Percentiles rank a stretch among this genome's conserved stretches.
phyloP scores from a whole-genome alignment of 1,140 invertebrate species.

The Drosophila guanche region DNA sequence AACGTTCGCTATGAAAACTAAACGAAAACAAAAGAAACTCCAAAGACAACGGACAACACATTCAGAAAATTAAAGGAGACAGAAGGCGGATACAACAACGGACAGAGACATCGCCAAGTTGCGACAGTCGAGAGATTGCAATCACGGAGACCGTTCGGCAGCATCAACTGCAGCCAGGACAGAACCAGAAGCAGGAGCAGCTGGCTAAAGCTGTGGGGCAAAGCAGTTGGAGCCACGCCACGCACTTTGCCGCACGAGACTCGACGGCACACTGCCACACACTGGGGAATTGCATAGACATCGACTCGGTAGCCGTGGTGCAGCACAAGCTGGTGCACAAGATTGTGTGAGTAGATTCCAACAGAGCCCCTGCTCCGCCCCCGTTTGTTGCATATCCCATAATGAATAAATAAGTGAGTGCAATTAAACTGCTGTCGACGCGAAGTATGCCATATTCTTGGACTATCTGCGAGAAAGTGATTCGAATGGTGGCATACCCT shows the following conservation, averaged over 20 bases:
- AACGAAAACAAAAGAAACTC: constrained; percentile 69
- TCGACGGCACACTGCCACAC: constrained; percentile 53
- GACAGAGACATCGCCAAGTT: constrained; percentile 52
- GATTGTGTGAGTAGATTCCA: constrained; percentile 69
- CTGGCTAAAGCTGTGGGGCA: constrained; percentile 21
- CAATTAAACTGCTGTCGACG: constrained; percentile 48
- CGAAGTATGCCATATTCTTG: constrained; percentile 8
- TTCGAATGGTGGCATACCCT: constrained; percentile 11
- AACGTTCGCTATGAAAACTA: constrained; percentile 78
- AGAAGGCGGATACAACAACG: constrained; percentile 51
- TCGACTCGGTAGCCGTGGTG: constrained; percentile 80
- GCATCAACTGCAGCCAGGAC: constrained; percentile 6
- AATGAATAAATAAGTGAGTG: constrained; percentile 64
- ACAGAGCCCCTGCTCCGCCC: neutral
- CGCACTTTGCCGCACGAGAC: constrained; percentile 47
- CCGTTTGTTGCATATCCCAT: constrained; percentile 40
- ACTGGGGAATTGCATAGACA: constrained; percentile 83
- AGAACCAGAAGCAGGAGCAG: neutral
- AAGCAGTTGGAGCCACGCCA: neutral
- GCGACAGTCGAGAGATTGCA: constrained; percentile 47
- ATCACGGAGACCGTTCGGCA: constrained; percentile 8
- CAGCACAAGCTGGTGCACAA: constrained; percentile 82
- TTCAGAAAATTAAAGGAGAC: constrained; percentile 63
- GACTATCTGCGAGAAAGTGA: too few relatives aligned
- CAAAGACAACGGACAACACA: constrained; percentile 55